These are phyloP conservation scores for Galago senegalensis DNA, from an alignment of 2,797 vertebrate species.

Conservation along the genomic window DNA sequence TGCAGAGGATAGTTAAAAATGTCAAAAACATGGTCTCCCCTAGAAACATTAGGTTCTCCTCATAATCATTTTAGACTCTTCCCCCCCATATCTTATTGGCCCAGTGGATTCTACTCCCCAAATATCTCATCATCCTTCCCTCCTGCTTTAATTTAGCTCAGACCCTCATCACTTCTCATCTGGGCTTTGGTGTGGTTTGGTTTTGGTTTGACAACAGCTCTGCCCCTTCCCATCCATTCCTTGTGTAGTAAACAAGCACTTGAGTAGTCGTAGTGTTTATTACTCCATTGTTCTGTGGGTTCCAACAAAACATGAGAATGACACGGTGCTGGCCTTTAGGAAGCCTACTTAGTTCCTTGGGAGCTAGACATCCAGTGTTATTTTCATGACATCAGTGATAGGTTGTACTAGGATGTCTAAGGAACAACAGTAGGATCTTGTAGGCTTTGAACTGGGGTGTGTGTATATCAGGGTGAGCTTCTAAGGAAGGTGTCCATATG, in stretches of 20 bases:
- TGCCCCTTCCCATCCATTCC: background rate
- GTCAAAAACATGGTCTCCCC: background rate
- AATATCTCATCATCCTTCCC: accelerated
- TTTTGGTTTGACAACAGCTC: background rate
- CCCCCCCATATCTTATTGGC: accelerated
- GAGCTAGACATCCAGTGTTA: background rate
- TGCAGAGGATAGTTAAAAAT: background rate
- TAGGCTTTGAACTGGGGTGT: background rate
- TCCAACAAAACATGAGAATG: background rate
- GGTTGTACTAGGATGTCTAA: accelerated
- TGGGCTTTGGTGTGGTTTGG: background rate
- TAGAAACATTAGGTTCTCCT: background rate
- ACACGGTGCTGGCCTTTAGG: background rate
- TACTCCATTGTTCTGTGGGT: background rate
- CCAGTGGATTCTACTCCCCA: background rate
- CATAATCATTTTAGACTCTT: accelerated
- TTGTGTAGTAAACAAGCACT: background rate
- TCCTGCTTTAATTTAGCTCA: background rate
- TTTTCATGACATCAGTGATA: accelerated
- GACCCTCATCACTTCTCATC: background rate
- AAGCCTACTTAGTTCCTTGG: background rate
- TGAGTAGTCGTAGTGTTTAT: accelerated
- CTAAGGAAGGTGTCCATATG: background rate
- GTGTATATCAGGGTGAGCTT: no score
- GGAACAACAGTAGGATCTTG: background rate